Evolutionary conservation across 2,888 invertebrate genomes (phyloP), one percentile per base, ranked within the genome.

Genomic region (Drosophila fungiperda): DNA sequence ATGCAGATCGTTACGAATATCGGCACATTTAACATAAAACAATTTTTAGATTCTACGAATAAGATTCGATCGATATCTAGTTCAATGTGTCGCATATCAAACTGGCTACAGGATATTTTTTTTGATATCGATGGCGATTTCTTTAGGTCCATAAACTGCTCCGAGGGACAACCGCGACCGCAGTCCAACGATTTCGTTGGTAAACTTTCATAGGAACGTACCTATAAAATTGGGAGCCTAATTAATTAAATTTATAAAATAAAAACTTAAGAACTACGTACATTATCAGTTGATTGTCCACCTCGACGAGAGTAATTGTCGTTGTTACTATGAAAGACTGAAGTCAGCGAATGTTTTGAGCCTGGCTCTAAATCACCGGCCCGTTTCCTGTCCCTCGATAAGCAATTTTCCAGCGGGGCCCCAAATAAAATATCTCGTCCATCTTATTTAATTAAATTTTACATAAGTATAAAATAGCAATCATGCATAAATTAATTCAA

Each of bases 331-430:
- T 86, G 88, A 68, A 92, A 89, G 57, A 97, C 94, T 33, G 97
- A 96, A 55, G 95, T 95, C 80, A 97, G 95, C 73, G 96, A 97
- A 50, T 96, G 95, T 69, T 96, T 94, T 65, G 96, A 96, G 33
- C 95, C 95, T 33, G 86, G 65, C 1, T 50, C 55, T 32, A 78
- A 60, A 53, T 90, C 93, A 92, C 78, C 93, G 83, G 67, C 64
- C 20, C 74, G 73, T 55, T 89, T 89, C 38, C 82, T 78, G 93
- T 98, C 98, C 83, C 97, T 96, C 90, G 96, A 96, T 83, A 98
- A 95, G 92, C 98, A 98, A 91, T 97, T 97, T 61, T 95, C 94
- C 80, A 98, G 93, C 2, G 98, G 96, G 78, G 98, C 96, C 11
- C 98, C 98, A 90, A 98, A 98, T 96, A 78, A 94, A 92, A 73